Base-by-base conservation (phyloP, 2,888 invertebrate genomes). In the Abrostola triplasia region DNA sequence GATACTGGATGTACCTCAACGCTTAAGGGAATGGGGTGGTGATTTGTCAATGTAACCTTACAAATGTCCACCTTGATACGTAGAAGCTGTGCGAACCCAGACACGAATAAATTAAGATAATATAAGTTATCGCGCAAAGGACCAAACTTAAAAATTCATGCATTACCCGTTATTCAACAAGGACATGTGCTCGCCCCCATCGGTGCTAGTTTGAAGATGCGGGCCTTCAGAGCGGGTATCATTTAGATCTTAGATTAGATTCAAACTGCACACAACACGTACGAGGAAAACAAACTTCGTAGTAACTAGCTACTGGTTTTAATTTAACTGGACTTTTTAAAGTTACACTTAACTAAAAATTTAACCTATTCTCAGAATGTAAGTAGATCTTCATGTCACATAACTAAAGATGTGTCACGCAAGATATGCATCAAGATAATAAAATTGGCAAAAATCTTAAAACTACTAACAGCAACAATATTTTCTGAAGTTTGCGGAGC, bases 161-260 rank as follows among this genome's bases (percentile, higher is more conserved):
- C 49, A 44, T 52, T 10, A 49, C 35, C 11, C 48, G 47, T 48
- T 35, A 10, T 44, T 35, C n/a, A 41, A 54, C 38, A 38, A 8
- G 24, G 8, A 13, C 44, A 54, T 48, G 47, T 42, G 44, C 57
- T 5, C 12, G 35, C 76, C 76, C 70, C 51, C 65, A 69, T 64
- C 41, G 13, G 56, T 5, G 4, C 36, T 35, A 59, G 54, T 48
- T 48, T 38, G 47, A 59, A 63, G 71, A 80, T 80, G 80, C 80
- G 78, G 78, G 78, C 61, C 61, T 50, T 51, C 60, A 59, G 11
- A 50, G 36, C 47, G 8, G 48, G 68, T 50, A 52, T 64, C 65
- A 72, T 80, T 81, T 65, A 80, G 81, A 80, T 80, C 42, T 50
- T 0, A 67, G 81, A 80, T 80, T 61, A 79, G 53, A 74, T 67